phyloP scores from a whole-genome alignment of 2,888 invertebrate species.

The Phoenoteleia sp. region DNA sequence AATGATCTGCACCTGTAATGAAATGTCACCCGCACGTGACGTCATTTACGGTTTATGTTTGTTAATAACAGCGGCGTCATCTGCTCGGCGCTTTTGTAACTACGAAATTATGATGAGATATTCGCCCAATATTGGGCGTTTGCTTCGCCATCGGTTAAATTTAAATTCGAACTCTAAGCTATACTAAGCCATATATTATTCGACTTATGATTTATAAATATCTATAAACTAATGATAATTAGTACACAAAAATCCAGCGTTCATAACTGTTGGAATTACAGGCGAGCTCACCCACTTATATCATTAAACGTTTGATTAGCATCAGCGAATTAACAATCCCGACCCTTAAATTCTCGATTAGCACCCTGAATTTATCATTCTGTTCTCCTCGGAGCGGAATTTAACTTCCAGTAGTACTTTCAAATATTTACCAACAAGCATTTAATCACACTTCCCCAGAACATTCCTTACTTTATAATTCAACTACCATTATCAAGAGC shows the following conservation, averaged over 20 bases:
- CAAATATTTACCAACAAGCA: slow-evolving; percentile 51
- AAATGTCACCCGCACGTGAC: slow-evolving; percentile 48
- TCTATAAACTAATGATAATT: too few relatives aligned
- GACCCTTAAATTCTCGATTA: neutral
- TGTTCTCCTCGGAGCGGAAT: neutral
- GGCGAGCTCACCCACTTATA: neutral
- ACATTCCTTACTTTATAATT: slow-evolving; percentile 40
- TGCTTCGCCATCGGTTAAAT: too few relatives aligned
- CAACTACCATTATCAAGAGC: slow-evolving; percentile 51
- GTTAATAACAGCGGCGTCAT: slow-evolving; percentile 48
- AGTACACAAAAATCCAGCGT: too few relatives aligned
- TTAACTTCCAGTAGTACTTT: slow-evolving; percentile 16
- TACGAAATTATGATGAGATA: slow-evolving; percentile 28
- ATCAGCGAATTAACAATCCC: neutral
- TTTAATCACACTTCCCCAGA: slow-evolving; percentile 50
- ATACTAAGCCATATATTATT: too few relatives aligned
- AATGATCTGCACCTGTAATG: slow-evolving; percentile 50
- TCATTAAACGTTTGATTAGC: neutral
- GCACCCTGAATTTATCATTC: neutral
- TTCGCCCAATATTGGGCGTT: too few relatives aligned
- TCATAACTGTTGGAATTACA: too few relatives aligned
- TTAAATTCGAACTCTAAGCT: too few relatives aligned
- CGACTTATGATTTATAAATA: too few relatives aligned
- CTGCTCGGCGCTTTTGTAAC: slow-evolving; percentile 25
- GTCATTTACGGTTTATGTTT: slow-evolving; percentile 56